Conservation (phyloP, 1,140 invertebrate genomes). For the Elysia chlorotica region DNA sequence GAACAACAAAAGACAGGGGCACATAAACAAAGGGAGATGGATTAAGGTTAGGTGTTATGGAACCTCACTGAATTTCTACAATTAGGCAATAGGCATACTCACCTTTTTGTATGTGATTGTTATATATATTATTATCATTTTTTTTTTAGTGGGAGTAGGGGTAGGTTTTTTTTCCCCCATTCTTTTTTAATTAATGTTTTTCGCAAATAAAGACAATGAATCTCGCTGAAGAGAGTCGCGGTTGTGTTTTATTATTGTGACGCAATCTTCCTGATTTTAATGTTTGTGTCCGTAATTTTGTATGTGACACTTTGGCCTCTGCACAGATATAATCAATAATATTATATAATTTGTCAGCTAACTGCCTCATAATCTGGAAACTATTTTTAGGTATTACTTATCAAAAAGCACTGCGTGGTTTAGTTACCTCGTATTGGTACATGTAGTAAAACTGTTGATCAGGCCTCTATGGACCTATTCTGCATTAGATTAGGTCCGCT, state of each 20-base stretch:
- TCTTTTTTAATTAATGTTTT: constrained; percentile 96
- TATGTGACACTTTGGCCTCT: background rate
- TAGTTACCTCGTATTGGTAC: background rate
- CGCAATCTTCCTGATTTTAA: background rate
- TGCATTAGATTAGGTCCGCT: background rate
- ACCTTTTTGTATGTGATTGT: background rate
- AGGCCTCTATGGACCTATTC: background rate
- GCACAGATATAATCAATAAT: too few species aligned
- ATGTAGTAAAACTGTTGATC: background rate
- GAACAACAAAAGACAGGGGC: background rate
- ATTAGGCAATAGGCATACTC: background rate
- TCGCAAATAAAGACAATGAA: constrained; percentile 96
- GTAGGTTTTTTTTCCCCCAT: too few species aligned
- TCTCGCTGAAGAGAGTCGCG: constrained; percentile 78
- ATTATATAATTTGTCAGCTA: too few species aligned
- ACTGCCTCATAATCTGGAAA: too few species aligned
- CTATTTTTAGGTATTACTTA: background rate
- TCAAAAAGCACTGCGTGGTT: background rate
- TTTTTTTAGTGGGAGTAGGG: constrained; percentile 76
- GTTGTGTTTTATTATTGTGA: background rate
- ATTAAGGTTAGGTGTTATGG: background rate
- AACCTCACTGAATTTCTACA: background rate
- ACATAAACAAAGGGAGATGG: background rate
- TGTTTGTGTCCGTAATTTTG: background rate
- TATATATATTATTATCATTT: background rate